Evolutionary conservation across 2,888 invertebrate species (phyloP), one percentile per base, ranked within the genome.

Genomic region (Drosophila picticornis): DNA sequence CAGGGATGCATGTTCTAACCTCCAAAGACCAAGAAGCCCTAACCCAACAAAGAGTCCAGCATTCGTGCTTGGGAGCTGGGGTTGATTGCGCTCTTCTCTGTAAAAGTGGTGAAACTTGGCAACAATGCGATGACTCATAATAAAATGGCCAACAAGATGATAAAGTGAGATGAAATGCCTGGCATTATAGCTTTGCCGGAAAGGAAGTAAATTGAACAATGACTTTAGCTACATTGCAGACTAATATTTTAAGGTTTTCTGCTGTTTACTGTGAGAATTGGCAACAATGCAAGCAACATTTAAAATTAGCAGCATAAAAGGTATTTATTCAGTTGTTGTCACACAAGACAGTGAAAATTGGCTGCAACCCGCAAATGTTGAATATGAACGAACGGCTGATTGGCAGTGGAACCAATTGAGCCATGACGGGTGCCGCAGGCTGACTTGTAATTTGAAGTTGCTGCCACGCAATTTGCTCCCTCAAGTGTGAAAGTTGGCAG

Each of bases 401-500:
- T 40, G 10, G 16, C 7, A 46, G 9, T 16, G 22, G 7, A 2
- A 13, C 13, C 46, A 16, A 16, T 22, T 25, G 22, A 25, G 13
- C 1, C 22, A 22, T 46, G 13, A 7, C 9, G 19, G 13, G 13
- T 25, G 46, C 25, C 46, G 9, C 7, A 25, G 9, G 1, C 25
- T 46, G 46, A 16, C 25, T 9, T 46, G 46, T 16, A 46, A 25
- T 16, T 25, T 16, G 25, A 46, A 46, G 16, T 36, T 7, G 2
- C 25, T 2, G 7, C 46, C 9, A 25, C 25, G 22, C 25, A 46
- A 25, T 46, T 46, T 25, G 25, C 25, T 9, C 46, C 9, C 16
- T 36, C 43, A 36, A 50, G 19, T 27, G 5, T 31, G 34, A 43
- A 65, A 46, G 32, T 22, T 43, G 65, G 51, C 68, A 65, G 36